Evolutionary conservation across 1,140 invertebrate species (phyloP), one percentile per base, ranked within the genome.

Genomic region (Epicauta chinensis): DNA sequence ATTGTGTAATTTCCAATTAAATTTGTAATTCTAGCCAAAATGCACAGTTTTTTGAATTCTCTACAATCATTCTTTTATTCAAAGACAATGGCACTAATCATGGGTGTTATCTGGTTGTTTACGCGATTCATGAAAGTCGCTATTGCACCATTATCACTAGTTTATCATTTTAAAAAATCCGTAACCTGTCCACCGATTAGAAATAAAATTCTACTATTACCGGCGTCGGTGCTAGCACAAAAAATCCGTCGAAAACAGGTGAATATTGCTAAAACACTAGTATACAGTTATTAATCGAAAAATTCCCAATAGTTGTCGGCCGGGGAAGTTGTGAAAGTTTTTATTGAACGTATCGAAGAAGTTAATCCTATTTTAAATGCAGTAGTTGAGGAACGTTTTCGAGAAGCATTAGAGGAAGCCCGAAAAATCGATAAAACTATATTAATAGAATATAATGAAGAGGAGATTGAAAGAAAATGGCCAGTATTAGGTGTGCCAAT

Each of bases 401-500:
- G 76, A 17, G 74, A 71, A 0, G 89, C 88, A 0, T 31, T 87
- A 2, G 61, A 72, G 6, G 84, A 89, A 36, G 86, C 89, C 0
- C 16, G 16, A 47, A 5, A 50, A 39, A 70, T 77, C 1, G 79
- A 82, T 64, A 52, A 60, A 3, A 57, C 76, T 6, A 53, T 82
- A 2, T 59, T 63, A 23, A 62, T 68, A 12, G 55, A 58, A 7
- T 74, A 72, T 41, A 70, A 69, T 11, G 62, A 71, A 2, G 70
- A 76, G 30, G 77, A 72, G 16, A n/a, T 65, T 3, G 40, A 71
- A 36, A 63, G 69, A 2, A 78, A 80, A 44, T 77, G 73, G 56
- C 87, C 87, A 0, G 68, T 91, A 15, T 70, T 86, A n/a, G 87
- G 87, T 1, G 76, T 91, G n/a, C 88, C 88, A 0, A 77, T 89